phyloP scores from a whole-genome alignment of 2,113 vertebrate species.

The Chauna torquata region DNA sequence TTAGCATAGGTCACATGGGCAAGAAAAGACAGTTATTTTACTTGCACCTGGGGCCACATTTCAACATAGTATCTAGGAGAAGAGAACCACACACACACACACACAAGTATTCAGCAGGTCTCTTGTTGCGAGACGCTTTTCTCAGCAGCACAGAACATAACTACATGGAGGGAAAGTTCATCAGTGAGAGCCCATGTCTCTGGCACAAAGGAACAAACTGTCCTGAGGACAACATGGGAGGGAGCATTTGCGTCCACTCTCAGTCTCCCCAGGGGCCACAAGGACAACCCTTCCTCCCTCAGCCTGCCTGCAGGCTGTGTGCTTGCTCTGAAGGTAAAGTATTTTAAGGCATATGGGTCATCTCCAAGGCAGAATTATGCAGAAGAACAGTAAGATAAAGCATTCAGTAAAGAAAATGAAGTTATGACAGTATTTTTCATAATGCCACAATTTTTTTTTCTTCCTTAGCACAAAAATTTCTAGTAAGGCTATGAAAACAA shows the following conservation, averaged over 20 bases:
- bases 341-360: not conserved
- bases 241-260: not conserved
- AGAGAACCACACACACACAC: not conserved
- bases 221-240: not conserved
- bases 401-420: not conserved
- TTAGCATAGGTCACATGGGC: not conserved
- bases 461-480: not conserved
- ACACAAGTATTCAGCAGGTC: fast-evolving
- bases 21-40: not conserved
- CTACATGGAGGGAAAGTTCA: not conserved
- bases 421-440: not conserved
- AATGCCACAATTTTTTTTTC: not conserved
- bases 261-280: not conserved
- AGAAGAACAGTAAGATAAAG: not conserved
- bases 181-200: not conserved
- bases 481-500: not conserved
- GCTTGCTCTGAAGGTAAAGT: not conserved
- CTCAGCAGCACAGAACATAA: not conserved
- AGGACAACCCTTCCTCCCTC: not conserved
- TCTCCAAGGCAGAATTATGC: not conserved
- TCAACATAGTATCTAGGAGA: not conserved
- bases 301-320: not conserved
- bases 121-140: not conserved
- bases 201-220: not conserved
- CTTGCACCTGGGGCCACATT: not conserved